Conservation (phyloP, 1,140 invertebrate genomes). For the Ruditapes philippinarum region DNA sequence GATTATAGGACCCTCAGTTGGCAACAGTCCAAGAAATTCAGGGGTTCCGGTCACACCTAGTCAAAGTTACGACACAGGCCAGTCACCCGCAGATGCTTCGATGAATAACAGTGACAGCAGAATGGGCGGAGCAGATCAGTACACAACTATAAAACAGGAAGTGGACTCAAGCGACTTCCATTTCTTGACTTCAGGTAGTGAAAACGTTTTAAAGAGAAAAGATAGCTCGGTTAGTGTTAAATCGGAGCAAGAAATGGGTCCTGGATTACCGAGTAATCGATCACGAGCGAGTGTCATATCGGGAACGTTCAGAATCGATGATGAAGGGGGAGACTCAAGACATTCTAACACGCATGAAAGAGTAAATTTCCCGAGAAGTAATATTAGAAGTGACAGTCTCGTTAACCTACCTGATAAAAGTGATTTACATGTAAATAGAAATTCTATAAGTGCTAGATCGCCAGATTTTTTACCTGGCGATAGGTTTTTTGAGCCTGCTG, state of each 20-base stretch:
- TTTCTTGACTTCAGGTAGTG: not conserved
- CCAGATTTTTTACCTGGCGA: constrained; percentile 7
- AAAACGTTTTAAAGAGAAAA: not conserved
- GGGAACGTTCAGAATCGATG: constrained; percentile 46
- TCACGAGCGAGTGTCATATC: constrained; percentile 61
- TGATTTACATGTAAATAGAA: not conserved
- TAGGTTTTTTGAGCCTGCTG: constrained; percentile 31
- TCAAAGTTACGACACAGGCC: not conserved
- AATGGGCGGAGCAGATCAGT: not conserved
- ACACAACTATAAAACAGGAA: not conserved
- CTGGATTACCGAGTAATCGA: not conserved
- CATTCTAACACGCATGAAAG: not conserved
- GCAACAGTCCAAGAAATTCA: not conserved
- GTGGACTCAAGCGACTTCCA: not conserved
- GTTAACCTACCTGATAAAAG: not conserved
- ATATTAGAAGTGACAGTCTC: not conserved
- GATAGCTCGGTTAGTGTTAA: not conserved
- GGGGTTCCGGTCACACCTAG: not conserved
- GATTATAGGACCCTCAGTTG: not conserved
- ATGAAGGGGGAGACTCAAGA: constrained; percentile 8
- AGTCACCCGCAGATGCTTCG: not conserved
- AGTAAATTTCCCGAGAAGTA: not conserved
- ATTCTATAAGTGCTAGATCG: not conserved
- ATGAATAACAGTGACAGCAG: not conserved
- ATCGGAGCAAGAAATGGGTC: not conserved